A percentile compares a stretch with the other conserved stretches of the same genome.
Conservation (phyloP, 2,888 invertebrate species). For the Digitonthophagus gazella region DNA sequence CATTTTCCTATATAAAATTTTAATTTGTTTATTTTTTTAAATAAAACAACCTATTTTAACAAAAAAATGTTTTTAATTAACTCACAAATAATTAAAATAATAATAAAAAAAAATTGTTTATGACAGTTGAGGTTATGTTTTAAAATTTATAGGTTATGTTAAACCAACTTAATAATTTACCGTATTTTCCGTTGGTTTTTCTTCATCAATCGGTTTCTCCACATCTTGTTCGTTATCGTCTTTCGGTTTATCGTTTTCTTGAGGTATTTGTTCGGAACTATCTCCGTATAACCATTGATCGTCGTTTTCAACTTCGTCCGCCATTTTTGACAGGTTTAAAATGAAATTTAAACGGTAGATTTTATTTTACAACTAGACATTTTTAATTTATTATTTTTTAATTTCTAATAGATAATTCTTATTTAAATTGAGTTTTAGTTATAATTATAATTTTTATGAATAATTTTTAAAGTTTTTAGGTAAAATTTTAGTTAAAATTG, state of each 20-base stretch:
- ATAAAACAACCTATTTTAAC: conserved; percentile 1
- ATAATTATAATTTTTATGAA: background rate
- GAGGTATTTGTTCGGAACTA: conserved; percentile 38
- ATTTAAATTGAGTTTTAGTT: background rate
- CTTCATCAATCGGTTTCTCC: conserved; percentile 30
- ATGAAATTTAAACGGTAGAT: too few relatives aligned
- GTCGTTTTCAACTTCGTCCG: conserved; percentile 71
- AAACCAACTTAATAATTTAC: conserved; percentile 8
- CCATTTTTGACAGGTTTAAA: conserved; percentile 53
- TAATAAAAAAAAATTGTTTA: background rate
- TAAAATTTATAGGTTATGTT: too few relatives aligned
- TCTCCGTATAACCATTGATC: conserved; percentile 89
- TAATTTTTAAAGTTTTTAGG: background rate
- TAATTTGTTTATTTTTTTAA: conserved; percentile 19
- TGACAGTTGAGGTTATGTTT: background rate
- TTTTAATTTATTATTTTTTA: background rate
- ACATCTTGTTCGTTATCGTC: conserved; percentile 26
- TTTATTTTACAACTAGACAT: background rate
- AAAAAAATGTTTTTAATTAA: background rate
- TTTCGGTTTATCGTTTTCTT: conserved; percentile 30
- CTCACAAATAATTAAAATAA: background rate
- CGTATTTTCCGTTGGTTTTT: conserved; percentile 25
- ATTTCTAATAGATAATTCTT: background rate
- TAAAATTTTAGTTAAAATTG: background rate
- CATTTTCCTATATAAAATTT: conserved; percentile 4